These are phyloP conservation scores for Anabacerthia variegaticeps DNA, from an alignment of 2,797 vertebrate species.

Conservation along the genomic window DNA sequence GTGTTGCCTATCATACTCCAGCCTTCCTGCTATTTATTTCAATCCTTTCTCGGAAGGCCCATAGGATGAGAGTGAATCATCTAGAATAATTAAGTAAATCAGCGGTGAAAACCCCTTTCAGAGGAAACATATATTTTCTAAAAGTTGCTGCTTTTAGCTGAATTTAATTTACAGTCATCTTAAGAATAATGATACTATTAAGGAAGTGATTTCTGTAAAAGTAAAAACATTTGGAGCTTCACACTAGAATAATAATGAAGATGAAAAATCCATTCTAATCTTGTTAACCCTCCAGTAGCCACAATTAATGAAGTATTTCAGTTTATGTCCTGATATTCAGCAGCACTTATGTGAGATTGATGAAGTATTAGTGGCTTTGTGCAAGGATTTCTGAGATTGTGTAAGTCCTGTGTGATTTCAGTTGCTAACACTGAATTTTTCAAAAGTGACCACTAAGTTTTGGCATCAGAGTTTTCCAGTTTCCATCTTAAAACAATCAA, in stretches of 20 bases:
- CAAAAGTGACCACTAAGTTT: neutral
- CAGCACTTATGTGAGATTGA: neutral
- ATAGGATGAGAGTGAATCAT: constrained; percentile 38
- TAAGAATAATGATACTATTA: constrained; percentile 69
- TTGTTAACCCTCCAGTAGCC: constrained; percentile 9
- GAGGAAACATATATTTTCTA: constrained; percentile 46
- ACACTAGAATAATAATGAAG: constrained; percentile 5
- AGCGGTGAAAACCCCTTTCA: neutral
- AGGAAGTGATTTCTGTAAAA: constrained; percentile 54
- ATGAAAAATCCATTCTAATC: neutral
- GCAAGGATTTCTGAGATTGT: neutral
- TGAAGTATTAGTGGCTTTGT: neutral
- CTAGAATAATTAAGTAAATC: constrained; percentile 70
- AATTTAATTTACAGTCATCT: constrained; percentile 68
- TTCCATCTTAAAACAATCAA: neutral
- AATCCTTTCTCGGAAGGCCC: constrained; percentile 50
- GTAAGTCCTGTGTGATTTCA: neutral
- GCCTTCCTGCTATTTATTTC: constrained; percentile 63
- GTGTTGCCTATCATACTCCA: constrained; percentile 11
- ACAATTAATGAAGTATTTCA: neutral
- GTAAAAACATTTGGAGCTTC: constrained; percentile 45
- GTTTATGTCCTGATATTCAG: neutral
- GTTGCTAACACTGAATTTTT: neutral
- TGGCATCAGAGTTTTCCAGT: neutral
- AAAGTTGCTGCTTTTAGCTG: constrained; percentile 64